These are phyloP conservation scores for Pterocles orientalis DNA, from an alignment of 2,113 vertebrate species.

Conservation along the genomic window DNA sequence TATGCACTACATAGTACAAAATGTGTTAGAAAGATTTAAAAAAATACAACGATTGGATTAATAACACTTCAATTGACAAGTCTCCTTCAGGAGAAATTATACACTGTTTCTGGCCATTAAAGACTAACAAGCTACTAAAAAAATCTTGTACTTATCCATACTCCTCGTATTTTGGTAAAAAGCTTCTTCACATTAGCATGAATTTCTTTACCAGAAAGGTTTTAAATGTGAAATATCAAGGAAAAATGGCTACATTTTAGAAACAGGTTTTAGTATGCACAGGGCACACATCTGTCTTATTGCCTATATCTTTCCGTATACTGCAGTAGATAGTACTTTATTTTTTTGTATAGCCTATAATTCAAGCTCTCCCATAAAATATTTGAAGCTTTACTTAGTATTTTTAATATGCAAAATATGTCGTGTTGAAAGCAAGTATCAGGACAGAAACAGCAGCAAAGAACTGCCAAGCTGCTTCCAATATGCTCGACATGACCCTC, in stretches of 20 bases:
- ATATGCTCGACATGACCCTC: rapidly evolving
- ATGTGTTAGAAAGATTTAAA: background rate
- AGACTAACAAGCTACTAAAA: background rate
- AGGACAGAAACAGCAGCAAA: background rate
- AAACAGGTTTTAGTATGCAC: background rate
- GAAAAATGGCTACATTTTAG: background rate
- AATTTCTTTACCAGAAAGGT: background rate
- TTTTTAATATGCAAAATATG: background rate
- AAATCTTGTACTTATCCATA: background rate
- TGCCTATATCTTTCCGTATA: background rate
- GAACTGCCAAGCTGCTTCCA: background rate
- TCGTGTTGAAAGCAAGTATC: background rate
- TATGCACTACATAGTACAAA: background rate
- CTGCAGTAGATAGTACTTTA: background rate
- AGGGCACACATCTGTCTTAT: background rate
- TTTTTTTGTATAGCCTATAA: background rate
- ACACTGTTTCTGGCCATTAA: background rate
- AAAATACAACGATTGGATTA: background rate
- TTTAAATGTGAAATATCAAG: background rate
- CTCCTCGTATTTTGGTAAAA: background rate
- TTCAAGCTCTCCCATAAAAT: background rate
- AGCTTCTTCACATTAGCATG: background rate
- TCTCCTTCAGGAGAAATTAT: background rate
- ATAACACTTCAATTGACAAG: background rate
- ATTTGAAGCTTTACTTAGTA: background rate